Evolutionary conservation across 2,113 vertebrate species (phyloP).

Genomic region (Rhadina sibilatrix): DNA sequence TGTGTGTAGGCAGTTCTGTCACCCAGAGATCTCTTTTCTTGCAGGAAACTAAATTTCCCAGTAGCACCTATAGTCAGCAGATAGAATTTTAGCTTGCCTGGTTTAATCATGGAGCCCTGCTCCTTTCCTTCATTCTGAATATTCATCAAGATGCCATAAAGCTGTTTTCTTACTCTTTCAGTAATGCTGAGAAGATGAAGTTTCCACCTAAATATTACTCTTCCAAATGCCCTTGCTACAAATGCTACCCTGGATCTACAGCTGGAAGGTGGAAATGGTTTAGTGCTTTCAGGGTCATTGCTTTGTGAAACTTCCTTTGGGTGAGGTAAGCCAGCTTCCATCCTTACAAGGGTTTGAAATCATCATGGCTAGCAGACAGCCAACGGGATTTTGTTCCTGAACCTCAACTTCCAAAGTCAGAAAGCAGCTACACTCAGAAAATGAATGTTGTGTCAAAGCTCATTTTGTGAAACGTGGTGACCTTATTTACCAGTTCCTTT

Average conservation of each 20-base stretch:
- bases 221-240: neutral
- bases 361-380: accelerated
- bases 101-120: neutral
- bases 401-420: neutral
- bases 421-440: neutral
- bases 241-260: neutral
- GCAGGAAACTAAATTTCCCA: neutral
- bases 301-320: neutral
- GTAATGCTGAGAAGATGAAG: neutral
- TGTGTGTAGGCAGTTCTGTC: neutral
- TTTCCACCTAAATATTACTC: neutral
- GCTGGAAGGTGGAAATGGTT: neutral
- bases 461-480: neutral
- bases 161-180: neutral
- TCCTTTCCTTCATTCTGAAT: neutral
- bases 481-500: neutral
- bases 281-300: neutral
- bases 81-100: neutral
- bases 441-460: neutral
- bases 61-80: neutral
- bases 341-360: neutral
- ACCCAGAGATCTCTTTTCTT: neutral
- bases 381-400: neutral
- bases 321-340: neutral
- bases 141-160: neutral